Evolutionary conservation across 64 coral and sea anemone species (phyloP), one percentile per base, ranked within the genome.

Genomic region (Dendronephthya gigantea): DNA sequence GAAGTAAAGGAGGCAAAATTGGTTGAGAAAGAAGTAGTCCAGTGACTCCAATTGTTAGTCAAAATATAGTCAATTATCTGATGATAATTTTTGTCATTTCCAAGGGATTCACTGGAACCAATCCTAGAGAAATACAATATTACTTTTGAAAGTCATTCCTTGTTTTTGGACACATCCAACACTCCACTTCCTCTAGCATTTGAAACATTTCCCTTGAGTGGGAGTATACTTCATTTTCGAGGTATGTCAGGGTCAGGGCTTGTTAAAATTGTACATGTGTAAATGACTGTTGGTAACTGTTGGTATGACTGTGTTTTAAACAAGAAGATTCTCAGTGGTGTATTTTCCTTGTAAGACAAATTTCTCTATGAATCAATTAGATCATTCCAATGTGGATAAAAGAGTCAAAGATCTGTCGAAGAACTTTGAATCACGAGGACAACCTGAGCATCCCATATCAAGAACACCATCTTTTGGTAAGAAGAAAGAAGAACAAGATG

Each of bases 201-300:
- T 88, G 95, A 98, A 28, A 98, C 95, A 17, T 98, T 93, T 87
- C 95, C 95, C 1, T 84, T 98, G 85, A 92, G 95, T 58, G 95
- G 95, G 39, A 98, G 93, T 83, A 59, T 87, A 38, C 86, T 98
- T 0, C 95, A 98, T 83, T 51, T 98, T 35, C 84, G 87, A 98
- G 95, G 95, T 98, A 84, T 14, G 39, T 45, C 41, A 45, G 41
- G 41, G 41, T 6, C 41, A 45, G 41, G 41, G 41, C 41, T 45
- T 45, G 41, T 11, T 6, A 45, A 45, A 45, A n/a, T n/a, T n/a
- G n/a, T n/a, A n/a, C n/a, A n/a, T n/a, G n/a, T n/a, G n/a, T n/a
- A n/a, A n/a, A n/a, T n/a, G n/a, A n/a, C n/a, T n/a, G n/a, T n/a
- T n/a, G n/a, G n/a, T n/a, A n/a, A n/a, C n/a, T n/a, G n/a, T n/a